Evolutionary conservation across 92 coral and sea anemone species (phyloP).

Genomic region (Porites lobata): DNA sequence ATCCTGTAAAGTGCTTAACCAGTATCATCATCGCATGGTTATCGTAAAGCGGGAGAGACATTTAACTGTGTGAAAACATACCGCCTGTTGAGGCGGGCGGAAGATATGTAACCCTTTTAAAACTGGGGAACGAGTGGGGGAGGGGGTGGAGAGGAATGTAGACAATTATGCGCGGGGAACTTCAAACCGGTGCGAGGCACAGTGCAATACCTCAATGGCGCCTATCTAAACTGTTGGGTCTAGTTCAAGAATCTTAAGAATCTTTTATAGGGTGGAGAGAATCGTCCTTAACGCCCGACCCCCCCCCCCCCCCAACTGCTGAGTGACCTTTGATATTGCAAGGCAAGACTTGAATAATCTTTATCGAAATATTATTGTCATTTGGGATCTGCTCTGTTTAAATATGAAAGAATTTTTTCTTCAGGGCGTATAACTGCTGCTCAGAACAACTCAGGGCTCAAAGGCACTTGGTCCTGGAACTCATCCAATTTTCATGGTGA

Average conservation of each 20-base stretch:
- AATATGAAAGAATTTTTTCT: background rate
- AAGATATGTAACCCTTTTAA: background rate
- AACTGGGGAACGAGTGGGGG: background rate
- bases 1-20: background rate
- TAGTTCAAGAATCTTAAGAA: background rate
- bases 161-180: conserved; percentile 3
- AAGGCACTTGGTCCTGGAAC: conserved; percentile 76
- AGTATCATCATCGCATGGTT: conserved; percentile 1
- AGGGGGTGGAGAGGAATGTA: background rate
- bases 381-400: too few relatives aligned
- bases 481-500: conserved; percentile 75
- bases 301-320: background rate
- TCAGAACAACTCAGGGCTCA: conserved; percentile 58
- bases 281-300: background rate
- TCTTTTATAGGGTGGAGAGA: background rate
- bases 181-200: background rate
- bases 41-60: background rate
- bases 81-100: background rate
- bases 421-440: conserved; percentile 68
- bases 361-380: too few relatives aligned
- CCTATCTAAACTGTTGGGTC: background rate
- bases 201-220: background rate
- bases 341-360: too few relatives aligned
- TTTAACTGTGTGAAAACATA: background rate
- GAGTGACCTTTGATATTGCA: background rate